Evolutionary conservation across 2,797 vertebrate species (phyloP), one percentile per base, ranked within the genome.

Genomic region (Manis crassicaudata): DNA sequence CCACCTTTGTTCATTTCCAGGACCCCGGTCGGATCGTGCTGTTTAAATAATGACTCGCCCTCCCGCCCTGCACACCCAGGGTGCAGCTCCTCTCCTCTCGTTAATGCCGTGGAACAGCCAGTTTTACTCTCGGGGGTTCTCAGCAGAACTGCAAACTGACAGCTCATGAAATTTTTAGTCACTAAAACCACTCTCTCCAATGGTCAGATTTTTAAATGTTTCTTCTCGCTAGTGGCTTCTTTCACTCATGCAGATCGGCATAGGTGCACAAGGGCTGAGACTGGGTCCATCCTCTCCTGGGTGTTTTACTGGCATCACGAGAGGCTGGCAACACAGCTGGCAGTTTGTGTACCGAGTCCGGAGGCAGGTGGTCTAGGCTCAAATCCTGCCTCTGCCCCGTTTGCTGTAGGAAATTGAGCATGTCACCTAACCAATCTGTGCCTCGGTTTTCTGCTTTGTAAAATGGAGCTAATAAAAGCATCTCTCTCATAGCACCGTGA

Each of bases 1-100:
- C 84, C 83, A 92, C 75, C 76, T 96, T 88, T 92, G 91, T 56
- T 97, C 91, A 35, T 54, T 93, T 58, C 83, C 81, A 72, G 93
- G 68, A 46, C 77, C 75, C 72, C 23, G n/a, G 29, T 75, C 72
- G 56, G 68, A 90, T 58, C 32, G 1, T 37, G 4, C 50, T 17
- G 90, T 68, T 95, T 68, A 72, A 92, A 29, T 11, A 43, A 89
- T 0, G 50, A 27, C 86, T 40, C 7, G 1, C 18, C 52, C 25
- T 13, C 37, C 52, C 52, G 40, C 54, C n/a, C 16, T 63, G 62
- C 75, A 50, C 29, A 0, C 50, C 85, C 67, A 76, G 72, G 60
- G 43, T 67, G 32, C 0, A 0, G 58, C 8, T 50, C 29, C 37
- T 60, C 67, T 12, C 5, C 0, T 46, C 37, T 40, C 37, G 0